phyloP scores from a whole-genome alignment of 2,797 vertebrate genomes.

The Melanotaenia parkinsoni region DNA sequence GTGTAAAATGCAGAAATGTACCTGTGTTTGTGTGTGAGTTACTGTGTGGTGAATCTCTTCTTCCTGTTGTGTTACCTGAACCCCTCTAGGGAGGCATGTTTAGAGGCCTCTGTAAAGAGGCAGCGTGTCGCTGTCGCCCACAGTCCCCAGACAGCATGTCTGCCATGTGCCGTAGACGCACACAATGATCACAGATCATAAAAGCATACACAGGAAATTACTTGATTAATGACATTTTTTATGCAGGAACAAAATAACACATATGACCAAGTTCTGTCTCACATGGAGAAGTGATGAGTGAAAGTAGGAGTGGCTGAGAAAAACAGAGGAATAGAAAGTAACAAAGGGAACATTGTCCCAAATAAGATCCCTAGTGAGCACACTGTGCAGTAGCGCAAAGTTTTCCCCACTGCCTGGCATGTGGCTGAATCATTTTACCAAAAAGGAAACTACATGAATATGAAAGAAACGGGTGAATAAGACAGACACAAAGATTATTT shows the following conservation, averaged over 20 bases:
- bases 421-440: conserved; percentile 43
- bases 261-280: conserved; percentile 25
- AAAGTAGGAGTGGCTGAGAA: conserved; percentile 39
- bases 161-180: conserved; percentile 54
- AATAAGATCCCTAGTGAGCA: conserved; percentile 32
- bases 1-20: conserved; percentile 15
- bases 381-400: conserved; percentile 67
- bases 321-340: conserved; percentile 71
- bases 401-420: conserved; percentile 39
- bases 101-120: conserved; percentile 60
- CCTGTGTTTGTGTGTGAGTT: conserved; percentile 9
- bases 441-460: conserved; percentile 20
- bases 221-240: conserved; percentile 18
- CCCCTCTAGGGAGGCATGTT: conserved; percentile 67
- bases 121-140: conserved; percentile 44
- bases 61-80: conserved; percentile 66
- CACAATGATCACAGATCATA: conserved; percentile 22
- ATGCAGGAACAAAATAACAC: conserved; percentile 17
- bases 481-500: neutral
- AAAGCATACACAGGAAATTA: conserved; percentile 30
- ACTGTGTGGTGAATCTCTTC: conserved; percentile 31
- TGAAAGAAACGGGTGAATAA: conserved; percentile 27
- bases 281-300: conserved; percentile 55
- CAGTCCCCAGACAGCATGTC: conserved; percentile 69
- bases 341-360: conserved; percentile 34